Percentiles rank a stretch among this genome's conserved stretches.
Evolutionary conservation across 2,113 vertebrate genomes (phyloP).

Genomic region (Neolamprologus caudopunctatus): DNA sequence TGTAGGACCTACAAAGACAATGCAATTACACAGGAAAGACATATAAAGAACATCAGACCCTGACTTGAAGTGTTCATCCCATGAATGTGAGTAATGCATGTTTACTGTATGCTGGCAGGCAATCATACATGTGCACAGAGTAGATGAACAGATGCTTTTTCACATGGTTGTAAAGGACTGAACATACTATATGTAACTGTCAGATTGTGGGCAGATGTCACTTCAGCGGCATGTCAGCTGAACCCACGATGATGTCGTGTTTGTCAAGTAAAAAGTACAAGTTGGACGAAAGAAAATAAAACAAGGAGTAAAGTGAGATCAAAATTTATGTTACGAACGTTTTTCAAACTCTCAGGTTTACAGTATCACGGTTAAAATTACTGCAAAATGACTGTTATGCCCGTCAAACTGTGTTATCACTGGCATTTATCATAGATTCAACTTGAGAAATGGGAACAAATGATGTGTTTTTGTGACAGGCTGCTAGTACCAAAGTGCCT

Average conservation of each 20-base stretch:
- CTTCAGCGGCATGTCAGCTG: not conserved
- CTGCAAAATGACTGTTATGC: not conserved
- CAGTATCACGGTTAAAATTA: not conserved
- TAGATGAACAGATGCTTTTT: not conserved
- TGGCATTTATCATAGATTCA: not conserved
- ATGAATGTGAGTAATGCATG: conserved; percentile 13
- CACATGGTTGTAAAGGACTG: not conserved
- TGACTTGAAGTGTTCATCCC: conserved; percentile 1
- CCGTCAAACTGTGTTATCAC: not conserved
- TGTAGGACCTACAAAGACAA: not conserved
- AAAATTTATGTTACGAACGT: not conserved
- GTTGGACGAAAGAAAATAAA: not conserved
- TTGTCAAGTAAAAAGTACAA: not conserved
- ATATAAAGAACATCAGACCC: conserved; percentile 12
- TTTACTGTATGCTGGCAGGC: conserved; percentile 4
- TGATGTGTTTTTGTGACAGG: not conserved
- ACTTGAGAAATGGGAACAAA: not conserved
- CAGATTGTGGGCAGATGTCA: not conserved
- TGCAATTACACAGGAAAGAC: conserved; percentile 19
- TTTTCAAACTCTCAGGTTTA: not conserved
- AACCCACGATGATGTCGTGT: not conserved
- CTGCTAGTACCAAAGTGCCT: not conserved
- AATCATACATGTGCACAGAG: not conserved
- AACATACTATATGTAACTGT: not conserved
- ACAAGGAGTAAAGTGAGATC: not conserved